Conservation (phyloP, 2,888 invertebrate genomes). For the Leucophora obtusa region DNA sequence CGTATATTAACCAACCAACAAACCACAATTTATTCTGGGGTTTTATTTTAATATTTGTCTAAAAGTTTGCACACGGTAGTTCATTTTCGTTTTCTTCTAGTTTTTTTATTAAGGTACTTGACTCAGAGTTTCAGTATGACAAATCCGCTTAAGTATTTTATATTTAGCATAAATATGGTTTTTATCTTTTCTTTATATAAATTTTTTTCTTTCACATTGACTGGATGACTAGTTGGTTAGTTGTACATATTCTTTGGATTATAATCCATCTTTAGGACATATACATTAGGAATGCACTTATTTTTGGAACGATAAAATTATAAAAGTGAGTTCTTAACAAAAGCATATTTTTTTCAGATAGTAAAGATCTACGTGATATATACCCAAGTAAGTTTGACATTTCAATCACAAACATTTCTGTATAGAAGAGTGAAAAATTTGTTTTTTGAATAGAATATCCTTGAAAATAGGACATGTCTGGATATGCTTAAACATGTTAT, state of each 20-base stretch:
- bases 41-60: constrained; percentile 14
- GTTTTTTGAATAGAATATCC: too few species aligned
- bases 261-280: constrained; percentile 12
- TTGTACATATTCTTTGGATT: too few species aligned
- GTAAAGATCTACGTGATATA: too few species aligned
- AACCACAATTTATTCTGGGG: constrained; percentile 40
- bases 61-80: constrained; percentile 1
- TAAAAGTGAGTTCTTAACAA: too few species aligned
- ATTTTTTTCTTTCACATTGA: constrained; percentile 3
- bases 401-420: too few species aligned
- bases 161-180: constrained; percentile 23
- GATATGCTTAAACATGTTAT: too few species aligned
- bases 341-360: too few species aligned
- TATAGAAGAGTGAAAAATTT: too few species aligned
- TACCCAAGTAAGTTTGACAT: too few species aligned
- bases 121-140: constrained; percentile 26
- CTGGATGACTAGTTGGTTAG: constrained; percentile 7
- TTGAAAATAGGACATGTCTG: too few species aligned
- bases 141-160: constrained; percentile 49
- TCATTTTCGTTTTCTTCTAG: not conserved
- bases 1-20: not conserved
- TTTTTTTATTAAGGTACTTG: constrained; percentile 8
- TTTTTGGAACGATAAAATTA: not conserved
- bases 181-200: not conserved
- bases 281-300: not conserved